Evolutionary conservation across 2,113 vertebrate genomes (phyloP).

Genomic region (Grammomys dolichurus): DNA sequence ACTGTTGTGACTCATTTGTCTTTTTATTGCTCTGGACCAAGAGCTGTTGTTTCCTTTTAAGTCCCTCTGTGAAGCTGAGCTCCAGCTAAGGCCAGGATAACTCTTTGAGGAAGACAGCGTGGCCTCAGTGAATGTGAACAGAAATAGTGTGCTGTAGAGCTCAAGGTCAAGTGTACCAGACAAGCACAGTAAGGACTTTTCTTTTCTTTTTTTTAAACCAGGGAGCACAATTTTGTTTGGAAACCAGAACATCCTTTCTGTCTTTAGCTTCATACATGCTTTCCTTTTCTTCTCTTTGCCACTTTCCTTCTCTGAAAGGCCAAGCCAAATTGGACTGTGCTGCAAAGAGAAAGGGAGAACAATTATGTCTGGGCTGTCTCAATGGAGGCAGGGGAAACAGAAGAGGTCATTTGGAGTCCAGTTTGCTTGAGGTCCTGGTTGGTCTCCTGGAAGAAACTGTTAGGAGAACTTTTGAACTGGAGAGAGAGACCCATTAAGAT

Average conservation of each 20-base stretch:
- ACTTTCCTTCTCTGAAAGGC: conserved; percentile 42
- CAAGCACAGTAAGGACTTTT: conserved; percentile 48
- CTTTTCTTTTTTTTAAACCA: background rate
- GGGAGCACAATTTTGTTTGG: conserved; percentile 50
- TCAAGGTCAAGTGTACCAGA: conserved; percentile 24
- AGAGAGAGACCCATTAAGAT: background rate
- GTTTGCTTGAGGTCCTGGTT: background rate
- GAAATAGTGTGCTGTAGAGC: conserved; percentile 16
- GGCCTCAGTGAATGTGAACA: conserved; percentile 46
- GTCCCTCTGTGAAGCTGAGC: conserved; percentile 68
- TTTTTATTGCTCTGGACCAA: conserved; percentile 77
- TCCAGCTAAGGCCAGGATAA: conserved; percentile 63
- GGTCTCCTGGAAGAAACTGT: background rate
- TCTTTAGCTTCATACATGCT: conserved; percentile 21
- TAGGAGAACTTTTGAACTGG: background rate
- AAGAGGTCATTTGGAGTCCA: background rate
- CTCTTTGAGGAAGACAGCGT: conserved; percentile 46
- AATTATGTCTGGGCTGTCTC: background rate
- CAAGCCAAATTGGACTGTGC: background rate
- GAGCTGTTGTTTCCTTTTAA: conserved; percentile 77
- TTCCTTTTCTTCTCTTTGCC: conserved; percentile 23
- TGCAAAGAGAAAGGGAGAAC: background rate
- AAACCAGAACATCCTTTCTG: conserved; percentile 53
- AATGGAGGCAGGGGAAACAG: background rate
- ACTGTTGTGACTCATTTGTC: conserved; percentile 78